Evolutionary conservation across 64 coral and sea anemone species (phyloP), one percentile per base, ranked within the genome.

Genomic region (Acropora tenuis): DNA sequence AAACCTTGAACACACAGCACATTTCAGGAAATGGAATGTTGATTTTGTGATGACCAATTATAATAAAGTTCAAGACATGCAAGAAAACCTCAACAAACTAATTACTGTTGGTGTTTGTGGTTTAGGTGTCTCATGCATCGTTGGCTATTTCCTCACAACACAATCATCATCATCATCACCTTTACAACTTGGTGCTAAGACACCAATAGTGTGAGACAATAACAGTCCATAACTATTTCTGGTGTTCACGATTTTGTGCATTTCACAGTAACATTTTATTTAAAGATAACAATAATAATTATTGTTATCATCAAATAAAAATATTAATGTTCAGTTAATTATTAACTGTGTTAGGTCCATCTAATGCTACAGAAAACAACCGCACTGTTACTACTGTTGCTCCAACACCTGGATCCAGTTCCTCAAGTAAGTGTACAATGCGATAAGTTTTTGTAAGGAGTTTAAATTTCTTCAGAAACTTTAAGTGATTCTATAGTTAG

Each of bases 401-500:
- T 74, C 17, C 71, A 41, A 7, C 71, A 74, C 71, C n/a, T 40
- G 4, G n/a, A 74, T 74, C 71, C 71, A 74, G 71, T 74, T 16
- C 71, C 41, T 74, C 18, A 41, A 74, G 71, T 74, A 74, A 74
- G 71, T 74, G 71, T 42, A 74, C 2, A 74, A 40, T 74, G 5
- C 71, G 41, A 74, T 20, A 71, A 71, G n/a, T 71, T 71, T 71
- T 71, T 69, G 0, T 40, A 74, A 1, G 0, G 40, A 20, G 13
- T 74, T 74, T 74, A 19, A 74, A 74, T 74, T 74, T 74, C 71
- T 42, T 43, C 73, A 75, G 41, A 75, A 44, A 44, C 4, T 75
- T 75, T 42, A 75, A 75, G 73, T 75, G 50, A 53, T 1, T 63
- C 59, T 63, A 63, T 13, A 63, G 59, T 43, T 13, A 44, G 73